Conservation (phyloP, 2,888 invertebrate genomes). For the Lithophane semibrunnea region DNA sequence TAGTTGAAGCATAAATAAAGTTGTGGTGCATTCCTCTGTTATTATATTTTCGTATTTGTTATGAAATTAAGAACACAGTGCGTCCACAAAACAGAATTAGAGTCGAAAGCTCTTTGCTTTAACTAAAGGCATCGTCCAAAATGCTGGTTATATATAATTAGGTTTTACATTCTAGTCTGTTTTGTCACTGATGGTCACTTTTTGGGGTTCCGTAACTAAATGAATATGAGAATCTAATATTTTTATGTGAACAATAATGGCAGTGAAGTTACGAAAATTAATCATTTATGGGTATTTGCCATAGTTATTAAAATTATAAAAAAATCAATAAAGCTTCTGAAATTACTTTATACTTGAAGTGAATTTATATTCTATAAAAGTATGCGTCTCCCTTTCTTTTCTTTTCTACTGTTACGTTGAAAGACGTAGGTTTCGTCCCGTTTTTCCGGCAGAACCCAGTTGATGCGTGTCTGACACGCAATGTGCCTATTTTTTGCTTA, state of each 20-base stretch:
- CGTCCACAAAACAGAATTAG: constrained; percentile 59
- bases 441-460: not conserved
- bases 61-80: constrained; percentile 54
- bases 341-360: not conserved
- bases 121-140: constrained; percentile 42
- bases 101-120: constrained; percentile 37
- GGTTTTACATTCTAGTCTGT: constrained; percentile 5
- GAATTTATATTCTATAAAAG: not conserved
- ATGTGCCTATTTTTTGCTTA: not conserved
- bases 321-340: not conserved
- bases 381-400: not conserved
- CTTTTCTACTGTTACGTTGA: not conserved
- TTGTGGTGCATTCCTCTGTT: constrained; percentile 17
- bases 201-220: constrained; percentile 6
- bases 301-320: not conserved
- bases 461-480: not conserved
- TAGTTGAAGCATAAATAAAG: not conserved
- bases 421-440: not conserved
- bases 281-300: not conserved
- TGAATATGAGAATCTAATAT: not conserved
- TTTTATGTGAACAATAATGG: not conserved
- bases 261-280: not conserved
- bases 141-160: constrained; percentile 30
- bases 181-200: not conserved
- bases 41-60: constrained; percentile 49